phyloP scores from a whole-genome alignment of 2,797 vertebrate genomes.

The Salmo trutta region DNA sequence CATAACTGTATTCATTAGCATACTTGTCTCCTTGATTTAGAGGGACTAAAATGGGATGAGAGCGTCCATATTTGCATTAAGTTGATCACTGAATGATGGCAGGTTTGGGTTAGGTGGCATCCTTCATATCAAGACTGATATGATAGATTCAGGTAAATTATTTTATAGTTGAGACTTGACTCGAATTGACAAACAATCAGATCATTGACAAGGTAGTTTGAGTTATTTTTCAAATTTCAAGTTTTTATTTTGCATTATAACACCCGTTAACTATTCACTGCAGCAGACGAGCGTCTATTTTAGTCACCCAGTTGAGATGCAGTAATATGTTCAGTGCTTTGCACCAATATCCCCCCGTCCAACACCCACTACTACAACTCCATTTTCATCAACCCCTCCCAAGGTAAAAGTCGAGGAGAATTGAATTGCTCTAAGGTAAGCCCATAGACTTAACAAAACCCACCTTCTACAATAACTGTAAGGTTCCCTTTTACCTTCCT shows the following conservation, averaged over 20 bases:
- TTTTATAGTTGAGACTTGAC: background rate
- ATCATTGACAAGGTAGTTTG: slow-evolving; percentile 19
- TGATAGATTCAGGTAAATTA: too few relatives aligned
- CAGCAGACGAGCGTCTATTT: slow-evolving; percentile 30
- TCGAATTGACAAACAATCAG: background rate
- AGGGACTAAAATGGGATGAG: background rate
- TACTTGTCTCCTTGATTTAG: background rate
- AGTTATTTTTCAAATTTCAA: too few relatives aligned
- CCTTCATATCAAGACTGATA: too few relatives aligned
- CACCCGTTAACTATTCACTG: too few relatives aligned
- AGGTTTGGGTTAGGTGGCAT: too few relatives aligned
- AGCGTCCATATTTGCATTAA: too few relatives aligned
- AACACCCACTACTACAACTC: slow-evolving; percentile 26
- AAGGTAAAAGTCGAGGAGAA: slow-evolving; percentile 61
- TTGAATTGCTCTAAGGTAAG: slow-evolving; percentile 24
- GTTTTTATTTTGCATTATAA: too few relatives aligned
- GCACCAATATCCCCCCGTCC: slow-evolving; percentile 43
- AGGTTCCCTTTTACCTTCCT: background rate
- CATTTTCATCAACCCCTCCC: slow-evolving; percentile 49
- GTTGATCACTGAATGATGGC: too few relatives aligned
- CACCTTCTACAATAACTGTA: background rate
- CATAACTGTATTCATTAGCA: background rate
- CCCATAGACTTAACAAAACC: background rate
- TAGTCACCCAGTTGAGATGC: slow-evolving; percentile 1
- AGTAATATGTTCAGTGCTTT: slow-evolving; percentile 58